These are phyloP conservation scores for Puffinus mauretanicus DNA, from an alignment of 2,113 vertebrate species.

Conservation along the genomic window DNA sequence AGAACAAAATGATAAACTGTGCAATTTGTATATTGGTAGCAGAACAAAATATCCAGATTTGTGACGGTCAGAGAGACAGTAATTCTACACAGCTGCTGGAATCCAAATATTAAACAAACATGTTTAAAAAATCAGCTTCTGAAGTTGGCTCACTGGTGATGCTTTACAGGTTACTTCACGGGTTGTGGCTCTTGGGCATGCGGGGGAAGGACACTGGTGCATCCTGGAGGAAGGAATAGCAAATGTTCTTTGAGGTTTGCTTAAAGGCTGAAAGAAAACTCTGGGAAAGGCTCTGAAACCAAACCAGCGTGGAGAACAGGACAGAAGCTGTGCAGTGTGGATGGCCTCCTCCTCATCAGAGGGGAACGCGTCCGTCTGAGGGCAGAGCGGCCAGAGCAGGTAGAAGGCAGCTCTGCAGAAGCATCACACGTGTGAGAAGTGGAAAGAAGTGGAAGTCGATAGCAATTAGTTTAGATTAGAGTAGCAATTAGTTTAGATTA, in stretches of 20 bases:
- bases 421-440: not conserved
- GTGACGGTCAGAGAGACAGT: not conserved
- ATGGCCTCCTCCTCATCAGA: not conserved
- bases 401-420: not conserved
- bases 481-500: not conserved
- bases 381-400: not conserved
- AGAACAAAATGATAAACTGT: not conserved
- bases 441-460: not conserved
- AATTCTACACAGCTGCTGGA: not conserved
- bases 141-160: not conserved
- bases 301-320: not conserved
- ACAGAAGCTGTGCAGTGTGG: not conserved
- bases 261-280: not conserved
- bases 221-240: not conserved
- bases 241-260: not conserved
- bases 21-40: not conserved
- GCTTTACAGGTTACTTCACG: not conserved
- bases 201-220: not conserved
- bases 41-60: not conserved
- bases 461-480: not conserved
- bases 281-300: not conserved
- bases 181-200: not conserved
- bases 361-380: rapidly evolving
- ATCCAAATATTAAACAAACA: not conserved
- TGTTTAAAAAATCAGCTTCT: not conserved